A percentile compares a stretch with the other conserved stretches of the same genome.
Conservation (phyloP, 2,113 vertebrate genomes). For the Tapirus terrestris region DNA sequence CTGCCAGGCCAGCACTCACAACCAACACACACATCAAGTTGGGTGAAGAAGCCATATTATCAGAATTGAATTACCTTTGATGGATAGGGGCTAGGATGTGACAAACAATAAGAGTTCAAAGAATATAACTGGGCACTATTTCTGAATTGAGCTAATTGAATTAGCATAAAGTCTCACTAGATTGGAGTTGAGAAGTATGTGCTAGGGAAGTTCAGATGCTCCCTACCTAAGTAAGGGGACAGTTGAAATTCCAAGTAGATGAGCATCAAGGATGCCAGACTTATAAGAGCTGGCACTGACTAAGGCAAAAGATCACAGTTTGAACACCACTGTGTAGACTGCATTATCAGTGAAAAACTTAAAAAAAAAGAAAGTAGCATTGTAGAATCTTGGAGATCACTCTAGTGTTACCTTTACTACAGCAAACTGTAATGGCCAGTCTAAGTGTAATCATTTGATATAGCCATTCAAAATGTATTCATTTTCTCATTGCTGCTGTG, state of each 20-base stretch:
- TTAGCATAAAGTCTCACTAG: neutral
- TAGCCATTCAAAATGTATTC: neutral
- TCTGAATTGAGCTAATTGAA: neutral
- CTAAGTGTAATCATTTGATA: neutral
- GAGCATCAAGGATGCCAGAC: neutral
- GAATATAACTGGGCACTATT: neutral
- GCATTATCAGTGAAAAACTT: neutral
- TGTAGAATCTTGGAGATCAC: neutral
- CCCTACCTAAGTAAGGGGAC: neutral
- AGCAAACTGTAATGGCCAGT: neutral
- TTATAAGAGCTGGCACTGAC: neutral
- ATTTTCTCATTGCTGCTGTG: neutral
- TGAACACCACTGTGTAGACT: too few species aligned
- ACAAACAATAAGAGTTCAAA: neutral
- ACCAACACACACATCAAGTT: neutral
- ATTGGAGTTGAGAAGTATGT: neutral
- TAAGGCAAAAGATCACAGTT: neutral
- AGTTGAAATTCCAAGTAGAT: neutral
- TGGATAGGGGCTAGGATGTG: neutral
- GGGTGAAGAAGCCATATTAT: neutral
- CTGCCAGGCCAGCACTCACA: neutral
- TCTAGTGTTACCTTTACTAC: neutral
- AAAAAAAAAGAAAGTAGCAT: neutral
- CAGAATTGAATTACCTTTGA: neutral
- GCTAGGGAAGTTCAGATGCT: neutral